phyloP scores from a whole-genome alignment of 2,888 invertebrate genomes.

The Hydrotaea diabolus region DNA sequence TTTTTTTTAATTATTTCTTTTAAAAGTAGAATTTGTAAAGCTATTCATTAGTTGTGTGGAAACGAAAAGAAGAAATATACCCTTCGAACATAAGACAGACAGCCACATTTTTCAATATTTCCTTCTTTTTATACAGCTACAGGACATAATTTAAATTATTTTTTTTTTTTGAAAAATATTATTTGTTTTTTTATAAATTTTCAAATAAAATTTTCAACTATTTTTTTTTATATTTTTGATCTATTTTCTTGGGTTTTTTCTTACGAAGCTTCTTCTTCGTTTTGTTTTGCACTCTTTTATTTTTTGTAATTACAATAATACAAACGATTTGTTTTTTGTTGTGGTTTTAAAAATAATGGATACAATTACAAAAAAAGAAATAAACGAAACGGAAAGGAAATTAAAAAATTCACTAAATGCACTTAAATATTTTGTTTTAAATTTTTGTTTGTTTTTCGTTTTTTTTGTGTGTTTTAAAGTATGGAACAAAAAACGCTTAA shows the following conservation, averaged over 20 bases:
- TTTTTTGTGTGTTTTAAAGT: slow-evolving; percentile 19
- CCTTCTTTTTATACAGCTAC: too few relatives aligned
- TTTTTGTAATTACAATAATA: slow-evolving; percentile 40
- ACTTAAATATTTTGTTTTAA: slow-evolving; percentile 56
- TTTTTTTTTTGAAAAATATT: background rate
- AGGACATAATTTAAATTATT: too few relatives aligned
- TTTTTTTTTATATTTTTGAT: background rate
- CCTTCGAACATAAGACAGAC: background rate
- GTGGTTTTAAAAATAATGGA: background rate
- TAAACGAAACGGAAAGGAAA: background rate
- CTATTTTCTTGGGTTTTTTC: too few relatives aligned
- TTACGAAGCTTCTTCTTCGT: slow-evolving; percentile 15
- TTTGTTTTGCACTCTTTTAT: slow-evolving; percentile 4
- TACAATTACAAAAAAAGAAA: too few relatives aligned
- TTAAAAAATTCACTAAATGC: slow-evolving; percentile 56
- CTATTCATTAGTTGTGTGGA: background rate
- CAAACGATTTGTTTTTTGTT: slow-evolving; percentile 19
- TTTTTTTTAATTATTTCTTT: background rate
- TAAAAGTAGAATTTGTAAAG: background rate
- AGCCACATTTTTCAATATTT: background rate
- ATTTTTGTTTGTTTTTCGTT: slow-evolving; percentile 64
- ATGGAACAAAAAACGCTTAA: slow-evolving; percentile 11
- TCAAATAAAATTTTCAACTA: background rate
- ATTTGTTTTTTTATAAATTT: background rate
- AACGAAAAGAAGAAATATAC: background rate